A percentile compares a stretch with the other conserved stretches of the same genome.
phyloP scores from a whole-genome alignment of 2,888 invertebrate genomes.

The Teleogryllus oceanicus region DNA sequence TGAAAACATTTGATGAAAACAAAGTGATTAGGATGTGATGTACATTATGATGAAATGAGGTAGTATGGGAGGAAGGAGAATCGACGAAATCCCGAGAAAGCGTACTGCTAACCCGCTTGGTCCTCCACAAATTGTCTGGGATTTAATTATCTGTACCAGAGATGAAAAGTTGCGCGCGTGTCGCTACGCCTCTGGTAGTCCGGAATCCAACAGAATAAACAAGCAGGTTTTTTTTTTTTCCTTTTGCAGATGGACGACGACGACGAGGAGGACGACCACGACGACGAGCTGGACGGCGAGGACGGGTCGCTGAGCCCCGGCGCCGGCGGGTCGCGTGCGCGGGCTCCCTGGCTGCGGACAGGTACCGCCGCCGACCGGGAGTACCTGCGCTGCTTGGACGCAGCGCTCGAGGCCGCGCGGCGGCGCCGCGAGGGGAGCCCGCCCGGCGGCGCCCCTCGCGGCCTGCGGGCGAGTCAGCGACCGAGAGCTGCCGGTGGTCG shows the following conservation, averaged over 20 bases:
- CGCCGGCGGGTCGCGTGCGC: slow-evolving; percentile 24
- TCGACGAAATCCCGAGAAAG: too few species aligned
- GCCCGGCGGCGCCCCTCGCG: not conserved
- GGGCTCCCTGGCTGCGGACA: slow-evolving; percentile 47
- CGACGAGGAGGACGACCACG: slow-evolving; percentile 50
- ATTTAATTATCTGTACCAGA: too few species aligned
- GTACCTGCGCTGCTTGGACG: slow-evolving; percentile 75
- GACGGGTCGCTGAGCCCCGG: slow-evolving; percentile 21
- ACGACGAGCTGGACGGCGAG: slow-evolving; percentile 42
- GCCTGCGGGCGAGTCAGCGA: not conserved
- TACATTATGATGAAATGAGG: too few species aligned
- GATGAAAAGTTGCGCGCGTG: too few species aligned
- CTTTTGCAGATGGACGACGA: slow-evolving; percentile 49
- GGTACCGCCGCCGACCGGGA: slow-evolving; percentile 64
- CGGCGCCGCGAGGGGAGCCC: too few species aligned
- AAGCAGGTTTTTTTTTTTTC: not conserved
- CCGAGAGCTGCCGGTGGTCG: too few species aligned
- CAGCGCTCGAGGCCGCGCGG: slow-evolving; percentile 62
- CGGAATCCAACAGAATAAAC: not conserved
- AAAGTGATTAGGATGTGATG: too few species aligned
- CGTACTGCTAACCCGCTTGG: too few species aligned
- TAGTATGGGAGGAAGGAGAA: too few species aligned
- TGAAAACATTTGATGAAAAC: too few species aligned
- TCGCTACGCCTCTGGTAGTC: too few species aligned
- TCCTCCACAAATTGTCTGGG: too few species aligned